Percentiles rank a stretch among this genome's conserved stretches.
These are phyloP conservation scores for Petrocephalus zakoni DNA, from an alignment of 2,113 vertebrate species.

Conservation along the genomic window DNA sequence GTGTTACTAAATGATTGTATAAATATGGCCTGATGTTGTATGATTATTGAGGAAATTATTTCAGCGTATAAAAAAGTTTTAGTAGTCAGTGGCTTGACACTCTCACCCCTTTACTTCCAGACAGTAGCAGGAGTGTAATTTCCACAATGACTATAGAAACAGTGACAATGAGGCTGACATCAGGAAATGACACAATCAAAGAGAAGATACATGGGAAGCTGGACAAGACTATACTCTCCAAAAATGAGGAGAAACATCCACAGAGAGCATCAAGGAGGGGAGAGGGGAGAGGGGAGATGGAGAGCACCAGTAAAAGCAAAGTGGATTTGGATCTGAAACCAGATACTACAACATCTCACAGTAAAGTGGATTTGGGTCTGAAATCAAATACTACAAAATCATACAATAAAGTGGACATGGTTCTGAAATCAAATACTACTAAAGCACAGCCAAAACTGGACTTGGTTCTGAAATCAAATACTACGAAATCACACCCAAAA, in stretches of 20 bases:
- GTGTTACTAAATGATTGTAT: background rate
- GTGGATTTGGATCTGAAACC: constrained; percentile 31
- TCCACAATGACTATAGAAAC: constrained; percentile 37
- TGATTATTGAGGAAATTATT: background rate
- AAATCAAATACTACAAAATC: background rate
- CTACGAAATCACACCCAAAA: background rate
- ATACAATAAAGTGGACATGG: background rate
- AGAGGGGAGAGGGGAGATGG: background rate
- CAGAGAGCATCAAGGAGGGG: constrained; percentile 31
- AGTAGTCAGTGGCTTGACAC: background rate
- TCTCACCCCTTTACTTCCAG: constrained; percentile 32
- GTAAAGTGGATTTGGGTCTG: constrained; percentile 16
- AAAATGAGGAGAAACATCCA: constrained; percentile 32
- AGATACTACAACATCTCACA: constrained; percentile 28
- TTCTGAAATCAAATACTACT: background rate
- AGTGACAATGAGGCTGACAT: constrained; percentile 29
- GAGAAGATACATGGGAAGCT: constrained; percentile 29
- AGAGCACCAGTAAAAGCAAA: constrained; percentile 34
- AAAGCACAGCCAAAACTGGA: background rate
- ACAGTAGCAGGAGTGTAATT: constrained; percentile 35
- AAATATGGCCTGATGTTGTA: background rate
- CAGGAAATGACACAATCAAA: constrained; percentile 33
- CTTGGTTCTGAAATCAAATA: background rate
- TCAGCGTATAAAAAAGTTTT: background rate
- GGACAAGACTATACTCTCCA: constrained; percentile 39